Evolutionary conservation across 2,888 invertebrate genomes (phyloP).

Genomic region (Sarcophaga variegata): DNA sequence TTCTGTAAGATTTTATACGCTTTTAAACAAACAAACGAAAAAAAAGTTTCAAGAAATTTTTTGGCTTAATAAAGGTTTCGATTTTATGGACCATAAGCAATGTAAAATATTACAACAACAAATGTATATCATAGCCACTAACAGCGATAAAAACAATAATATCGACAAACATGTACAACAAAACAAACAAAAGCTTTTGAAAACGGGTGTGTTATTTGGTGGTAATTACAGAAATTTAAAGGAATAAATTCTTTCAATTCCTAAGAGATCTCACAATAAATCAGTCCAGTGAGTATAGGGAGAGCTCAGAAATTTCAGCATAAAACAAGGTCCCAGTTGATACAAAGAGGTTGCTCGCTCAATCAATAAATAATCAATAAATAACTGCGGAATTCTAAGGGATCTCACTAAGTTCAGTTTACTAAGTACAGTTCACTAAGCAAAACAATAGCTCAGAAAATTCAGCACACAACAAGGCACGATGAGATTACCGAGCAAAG

Average conservation of each 20-base stretch:
- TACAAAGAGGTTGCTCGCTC: no score
- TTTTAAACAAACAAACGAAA: neutral
- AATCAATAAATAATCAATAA: no score
- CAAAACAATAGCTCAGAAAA: no score
- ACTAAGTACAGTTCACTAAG: no score
- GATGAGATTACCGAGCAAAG: no score
- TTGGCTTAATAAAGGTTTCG: constrained; percentile 59
- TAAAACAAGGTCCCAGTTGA: no score
- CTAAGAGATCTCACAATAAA: no score
- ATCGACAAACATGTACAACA: neutral
- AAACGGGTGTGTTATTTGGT: neutral
- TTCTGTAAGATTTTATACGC: constrained; percentile 3
- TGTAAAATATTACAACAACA: constrained; percentile 41
- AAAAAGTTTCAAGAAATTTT: constrained; percentile 14
- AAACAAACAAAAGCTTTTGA: neutral
- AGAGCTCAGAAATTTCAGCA: no score
- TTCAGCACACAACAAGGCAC: no score
- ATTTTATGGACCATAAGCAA: constrained; percentile 63
- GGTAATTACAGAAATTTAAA: neutral
- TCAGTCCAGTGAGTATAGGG: no score
- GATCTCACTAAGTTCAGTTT: no score
- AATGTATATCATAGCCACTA: neutral
- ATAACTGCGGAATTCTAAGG: no score
- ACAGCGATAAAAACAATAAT: constrained; percentile 2
- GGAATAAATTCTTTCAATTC: neutral